A percentile compares a stretch with the other conserved stretches of the same genome.
Evolutionary conservation across 2,113 vertebrate genomes (phyloP).

Genomic region (Eurystomus gularis): DNA sequence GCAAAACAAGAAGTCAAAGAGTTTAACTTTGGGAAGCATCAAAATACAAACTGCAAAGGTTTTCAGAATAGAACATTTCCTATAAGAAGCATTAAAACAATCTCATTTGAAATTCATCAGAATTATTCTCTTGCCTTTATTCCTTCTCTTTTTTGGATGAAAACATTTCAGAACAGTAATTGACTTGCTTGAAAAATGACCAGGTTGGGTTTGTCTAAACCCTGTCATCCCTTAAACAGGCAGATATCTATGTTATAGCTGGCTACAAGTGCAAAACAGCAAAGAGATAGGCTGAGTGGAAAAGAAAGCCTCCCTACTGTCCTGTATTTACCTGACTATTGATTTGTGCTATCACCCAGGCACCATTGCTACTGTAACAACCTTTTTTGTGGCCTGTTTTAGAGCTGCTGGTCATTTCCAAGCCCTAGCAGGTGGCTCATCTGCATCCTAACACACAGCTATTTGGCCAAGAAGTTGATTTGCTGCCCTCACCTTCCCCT

Average conservation of each 20-base stretch:
- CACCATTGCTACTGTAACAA: rapidly evolving
- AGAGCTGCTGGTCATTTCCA: background rate
- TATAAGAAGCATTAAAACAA: background rate
- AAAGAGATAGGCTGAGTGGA: background rate
- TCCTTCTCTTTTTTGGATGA: background rate
- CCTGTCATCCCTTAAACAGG: background rate
- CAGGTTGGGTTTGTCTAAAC: background rate
- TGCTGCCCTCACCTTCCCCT: background rate
- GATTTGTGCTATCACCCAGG: background rate
- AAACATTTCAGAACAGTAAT: background rate
- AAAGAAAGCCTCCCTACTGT: background rate
- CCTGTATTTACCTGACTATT: background rate
- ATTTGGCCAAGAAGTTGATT: background rate
- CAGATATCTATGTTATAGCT: background rate
- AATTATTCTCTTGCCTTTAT: background rate
- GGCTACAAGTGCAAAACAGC: background rate
- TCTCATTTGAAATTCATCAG: background rate
- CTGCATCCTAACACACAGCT: background rate
- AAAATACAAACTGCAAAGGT: background rate
- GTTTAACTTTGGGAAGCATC: background rate
- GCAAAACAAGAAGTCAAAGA: background rate
- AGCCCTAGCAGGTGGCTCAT: background rate
- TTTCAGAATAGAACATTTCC: background rate
- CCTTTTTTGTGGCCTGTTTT: background rate
- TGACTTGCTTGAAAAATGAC: background rate